phyloP scores from a whole-genome alignment of 2,113 vertebrate species.

The Spea multiplicata region DNA sequence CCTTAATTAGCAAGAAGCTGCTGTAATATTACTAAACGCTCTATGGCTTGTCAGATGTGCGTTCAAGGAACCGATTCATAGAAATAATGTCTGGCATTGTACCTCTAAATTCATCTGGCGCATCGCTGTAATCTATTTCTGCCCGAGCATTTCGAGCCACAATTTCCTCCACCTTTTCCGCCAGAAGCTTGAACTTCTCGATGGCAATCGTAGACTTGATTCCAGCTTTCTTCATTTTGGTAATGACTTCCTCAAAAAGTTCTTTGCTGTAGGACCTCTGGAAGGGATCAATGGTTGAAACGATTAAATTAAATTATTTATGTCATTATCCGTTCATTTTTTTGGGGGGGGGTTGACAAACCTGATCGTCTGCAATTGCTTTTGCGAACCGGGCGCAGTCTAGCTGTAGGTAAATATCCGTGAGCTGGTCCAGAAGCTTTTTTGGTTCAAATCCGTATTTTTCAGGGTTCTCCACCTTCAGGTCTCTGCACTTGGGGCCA shows the following conservation, averaged over 20 bases:
- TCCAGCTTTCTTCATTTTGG: conserved; percentile 96
- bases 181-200: conserved; percentile 96
- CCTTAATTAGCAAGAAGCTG: too few relatives aligned
- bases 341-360: conserved; percentile 54
- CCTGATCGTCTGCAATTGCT: conserved; percentile 97
- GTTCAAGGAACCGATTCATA: too few relatives aligned
- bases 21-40: too few relatives aligned
- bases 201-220: conserved; percentile 98
- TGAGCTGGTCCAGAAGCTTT: conserved; percentile 97
- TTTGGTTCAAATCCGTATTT: conserved; percentile 99
- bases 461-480: conserved; percentile 98
- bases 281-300: conserved; percentile 7
- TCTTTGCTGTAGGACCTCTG: conserved; percentile 97
- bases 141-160: conserved; percentile 94
- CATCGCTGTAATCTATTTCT: conserved; percentile 96
- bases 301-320: too few relatives aligned
- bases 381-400: conserved; percentile 96
- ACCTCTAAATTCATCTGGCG: conserved; percentile 97
- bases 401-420: conserved; percentile 94
- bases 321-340: too few relatives aligned
- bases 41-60: too few relatives aligned
- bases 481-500: conserved; percentile 95
- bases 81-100: conserved; percentile 4
- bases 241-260: conserved; percentile 95
- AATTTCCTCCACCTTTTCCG: conserved; percentile 93